Evolutionary conservation across 2,797 vertebrate genomes (phyloP).

Genomic region (Menidia menidia): DNA sequence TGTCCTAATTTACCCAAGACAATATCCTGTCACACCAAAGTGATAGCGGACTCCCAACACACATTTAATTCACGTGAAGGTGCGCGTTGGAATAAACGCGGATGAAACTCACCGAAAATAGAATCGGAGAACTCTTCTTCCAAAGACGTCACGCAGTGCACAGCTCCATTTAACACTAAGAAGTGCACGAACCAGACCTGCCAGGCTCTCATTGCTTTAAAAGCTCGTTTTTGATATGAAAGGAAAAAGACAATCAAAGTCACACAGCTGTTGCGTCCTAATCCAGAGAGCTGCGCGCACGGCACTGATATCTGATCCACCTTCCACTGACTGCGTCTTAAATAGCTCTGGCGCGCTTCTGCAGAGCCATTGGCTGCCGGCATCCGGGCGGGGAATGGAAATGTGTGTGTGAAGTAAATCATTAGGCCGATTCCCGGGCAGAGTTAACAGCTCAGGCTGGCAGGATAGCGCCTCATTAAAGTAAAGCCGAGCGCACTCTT

Average conservation of each 20-base stretch:
- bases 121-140: slow-evolving; percentile 72
- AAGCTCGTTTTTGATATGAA: slow-evolving; percentile 18
- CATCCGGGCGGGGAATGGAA: slow-evolving; percentile 68
- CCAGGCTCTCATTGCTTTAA: slow-evolving; percentile 78
- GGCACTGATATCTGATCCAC: slow-evolving; percentile 72
- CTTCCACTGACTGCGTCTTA: slow-evolving; percentile 73
- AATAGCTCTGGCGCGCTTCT: slow-evolving; percentile 73
- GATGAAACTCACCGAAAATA: slow-evolving; percentile 77
- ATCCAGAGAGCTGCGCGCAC: slow-evolving; percentile 39
- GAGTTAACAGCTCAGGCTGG: background rate
- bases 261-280: background rate
- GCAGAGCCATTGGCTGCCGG: slow-evolving; percentile 70
- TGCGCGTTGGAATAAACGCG: background rate
- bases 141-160: slow-evolving; percentile 69
- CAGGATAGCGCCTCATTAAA: background rate
- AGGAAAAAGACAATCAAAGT: background rate
- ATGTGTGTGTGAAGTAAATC: slow-evolving; percentile 56
- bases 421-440: slow-evolving; percentile 56
- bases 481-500: background rate
- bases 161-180: slow-evolving; percentile 69
- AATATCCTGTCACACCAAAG: background rate
- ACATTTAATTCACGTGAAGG: background rate
- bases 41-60: background rate
- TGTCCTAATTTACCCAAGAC: background rate
- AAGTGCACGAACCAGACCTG: slow-evolving; percentile 60